Base-by-base conservation (phyloP, 2,797 vertebrate species). In the Tarsius wallacei region DNA sequence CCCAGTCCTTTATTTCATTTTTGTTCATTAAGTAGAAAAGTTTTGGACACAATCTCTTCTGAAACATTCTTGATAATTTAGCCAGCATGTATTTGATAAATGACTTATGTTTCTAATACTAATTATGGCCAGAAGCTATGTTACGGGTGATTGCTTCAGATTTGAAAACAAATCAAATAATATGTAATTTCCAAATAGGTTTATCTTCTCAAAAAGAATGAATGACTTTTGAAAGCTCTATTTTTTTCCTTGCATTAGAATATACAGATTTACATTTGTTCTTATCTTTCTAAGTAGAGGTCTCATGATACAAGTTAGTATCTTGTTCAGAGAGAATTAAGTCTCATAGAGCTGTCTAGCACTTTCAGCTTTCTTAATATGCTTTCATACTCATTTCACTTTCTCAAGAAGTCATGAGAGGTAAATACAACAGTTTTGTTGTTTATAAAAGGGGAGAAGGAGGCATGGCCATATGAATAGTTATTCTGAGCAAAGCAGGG, bases 151-250 rank as follows among this genome's bases (percentile, higher is more conserved):
- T 86, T 93, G 87, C 94, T 97, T 97, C 78, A 95, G 90, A 97
- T 97, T 63, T 97, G 63, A 94, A 97, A 98, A 96, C 74, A 98
- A 96, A 96, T 96, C 26, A 96, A 87, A 94, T 96, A 76, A 94
- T 64, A 86, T 82, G 55, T 91, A 92, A 96, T 90, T 96, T 97
- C 64, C 74, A 98, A 97, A 97, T 91, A 93, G 87, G 66, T 95
- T 97, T 96, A 88, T 97, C 90, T 97, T 93, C 94, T 91, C 19
- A 63, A 93, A 95, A 96, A 70, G 42, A 93, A 82, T 95, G 91
- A 91, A 87, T 96, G 93, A 33, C 73, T 96, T 92, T 78, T 87
- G 74, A 51, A 84, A 87, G 12, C 42, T 86, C 28, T 74, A 31
- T 84, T 53, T 28, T n/a, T 94, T 90, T 81, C 77, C 70, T 71